Evolutionary conservation across 2,888 invertebrate species (phyloP).

Genomic region (Schrankia costaestrigalis): DNA sequence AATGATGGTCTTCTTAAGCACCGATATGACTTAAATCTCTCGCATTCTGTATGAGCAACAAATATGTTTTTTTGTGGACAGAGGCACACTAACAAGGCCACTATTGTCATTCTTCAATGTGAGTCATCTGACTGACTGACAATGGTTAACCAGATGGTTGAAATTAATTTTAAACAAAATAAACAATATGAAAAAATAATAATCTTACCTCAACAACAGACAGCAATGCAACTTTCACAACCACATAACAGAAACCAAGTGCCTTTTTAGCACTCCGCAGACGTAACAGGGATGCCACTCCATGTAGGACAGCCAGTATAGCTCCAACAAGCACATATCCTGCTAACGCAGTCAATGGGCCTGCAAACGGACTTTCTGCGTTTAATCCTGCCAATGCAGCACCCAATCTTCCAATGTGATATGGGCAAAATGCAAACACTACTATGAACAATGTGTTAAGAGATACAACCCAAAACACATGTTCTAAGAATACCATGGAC

Average conservation of each 20-base stretch:
- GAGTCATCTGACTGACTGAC: too few relatives aligned
- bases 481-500: slow-evolving; percentile 97
- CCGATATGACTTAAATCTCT: too few relatives aligned
- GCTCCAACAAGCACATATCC: slow-evolving; percentile 96
- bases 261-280: slow-evolving; percentile 90
- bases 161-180: too few relatives aligned
- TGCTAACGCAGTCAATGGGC: slow-evolving; percentile 93
- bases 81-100: too few relatives aligned
- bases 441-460: slow-evolving; percentile 97
- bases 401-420: slow-evolving; percentile 94
- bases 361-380: slow-evolving; percentile 92
- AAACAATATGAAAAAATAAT: not conserved
- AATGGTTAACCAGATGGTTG: too few relatives aligned
- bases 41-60: too few relatives aligned
- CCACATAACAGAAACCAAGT: slow-evolving; percentile 95
- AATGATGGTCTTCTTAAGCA: too few relatives aligned
- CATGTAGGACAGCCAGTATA: slow-evolving; percentile 90
- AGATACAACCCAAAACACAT: slow-evolving; percentile 99
- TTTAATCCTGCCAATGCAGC: slow-evolving; percentile 81
- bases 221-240: slow-evolving; percentile 93
- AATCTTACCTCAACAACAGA: slow-evolving; percentile 94
- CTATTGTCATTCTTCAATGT: too few relatives aligned
- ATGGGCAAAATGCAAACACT: slow-evolving; percentile 98
- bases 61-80: too few relatives aligned
- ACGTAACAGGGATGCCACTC: slow-evolving; percentile 89